These are phyloP conservation scores for Cryptosula pallasiana DNA, from an alignment of 2,888 invertebrate genomes.

Conservation along the genomic window DNA sequence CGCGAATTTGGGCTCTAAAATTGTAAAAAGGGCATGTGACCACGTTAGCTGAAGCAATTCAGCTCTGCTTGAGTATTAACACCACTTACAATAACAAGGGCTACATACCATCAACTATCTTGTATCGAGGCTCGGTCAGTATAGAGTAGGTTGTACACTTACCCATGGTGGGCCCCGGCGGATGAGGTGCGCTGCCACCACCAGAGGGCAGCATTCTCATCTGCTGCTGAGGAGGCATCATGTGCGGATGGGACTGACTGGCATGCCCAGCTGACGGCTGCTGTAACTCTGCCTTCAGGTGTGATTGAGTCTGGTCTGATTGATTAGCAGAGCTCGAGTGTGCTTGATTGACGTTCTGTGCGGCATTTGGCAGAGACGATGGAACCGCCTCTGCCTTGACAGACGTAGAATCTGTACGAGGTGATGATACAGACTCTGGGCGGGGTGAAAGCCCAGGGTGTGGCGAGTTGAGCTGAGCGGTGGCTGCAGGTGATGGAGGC, in stretches of 20 bases:
- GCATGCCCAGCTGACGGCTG: neutral
- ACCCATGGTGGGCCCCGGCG: neutral
- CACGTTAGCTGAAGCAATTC: too few relatives aligned
- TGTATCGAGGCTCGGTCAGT: too few relatives aligned
- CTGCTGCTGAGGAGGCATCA: neutral
- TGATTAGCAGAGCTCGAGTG: neutral
- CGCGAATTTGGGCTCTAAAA: too few relatives aligned
- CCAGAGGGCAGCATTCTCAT: slow-evolving; percentile 4
- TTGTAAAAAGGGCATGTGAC: too few relatives aligned
- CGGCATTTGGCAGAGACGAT: neutral
- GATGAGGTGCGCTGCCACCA: neutral
- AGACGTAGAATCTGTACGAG: neutral
- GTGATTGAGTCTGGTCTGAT: neutral
- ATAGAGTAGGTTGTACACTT: too few relatives aligned
- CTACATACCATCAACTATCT: too few relatives aligned
- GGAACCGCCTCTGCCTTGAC: neutral
- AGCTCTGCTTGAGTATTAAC: too few relatives aligned
- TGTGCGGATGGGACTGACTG: neutral
- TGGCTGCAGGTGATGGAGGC: neutral
- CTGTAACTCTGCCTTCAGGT: neutral
- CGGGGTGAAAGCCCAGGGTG: slow-evolving; percentile 6
- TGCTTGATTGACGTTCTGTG: neutral
- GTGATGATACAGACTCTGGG: slow-evolving; percentile 13
- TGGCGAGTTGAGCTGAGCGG: slow-evolving; percentile 20
- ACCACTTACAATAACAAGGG: too few relatives aligned